Base-by-base conservation (phyloP, 2,888 invertebrate species). In the Sialis fuliginosa region DNA sequence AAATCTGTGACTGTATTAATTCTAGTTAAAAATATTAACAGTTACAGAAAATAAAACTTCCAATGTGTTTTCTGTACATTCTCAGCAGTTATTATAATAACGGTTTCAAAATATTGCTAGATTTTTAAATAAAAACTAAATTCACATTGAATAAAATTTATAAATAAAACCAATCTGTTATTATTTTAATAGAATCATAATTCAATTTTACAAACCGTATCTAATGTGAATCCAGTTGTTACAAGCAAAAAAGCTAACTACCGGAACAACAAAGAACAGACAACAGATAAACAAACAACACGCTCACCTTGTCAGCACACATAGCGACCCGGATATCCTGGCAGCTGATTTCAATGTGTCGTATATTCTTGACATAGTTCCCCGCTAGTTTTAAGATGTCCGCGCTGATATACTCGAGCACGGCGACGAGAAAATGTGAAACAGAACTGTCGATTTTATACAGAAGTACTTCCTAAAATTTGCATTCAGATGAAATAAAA, bases 281-380 rank as follows among this genome's bases (percentile, higher is more conserved):
- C 22, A 22, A 22, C 22, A 22, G 22, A 22, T 22, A 22, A 22
- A 22, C 22, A 22, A 22, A 22, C 4, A 22, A 22, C 22, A 4
- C 4, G n/a, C 52, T 64, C 66, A 91, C 93, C 81, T 92, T 91
- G 64, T 97, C 97, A 47, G 95, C 96, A 63, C 89, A 91, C 87
- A 97, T 91, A 45, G 96, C 95, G 47, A 96, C 93, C 69, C 88
- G 86, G 60, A 98, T 89, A 64, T 97, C 97, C 61, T 92, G 84
- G 53, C 83, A 83, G 1, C 92, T 87, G 60, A 97, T 90, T 66
- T 86, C 86, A 39, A 78, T 77, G 67, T 91, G 91, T 47, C 89
- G 83, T 56, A 96, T 92, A 67, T 95, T 91, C 68, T 92, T 92
- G 37, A 96, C 96, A 69, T 95, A 98, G 64, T 93, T 95, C 45